Percentiles rank a stretch among this genome's conserved stretches.
phyloP scores from a whole-genome alignment of 2,113 vertebrate genomes.

The Gavia stellata region DNA sequence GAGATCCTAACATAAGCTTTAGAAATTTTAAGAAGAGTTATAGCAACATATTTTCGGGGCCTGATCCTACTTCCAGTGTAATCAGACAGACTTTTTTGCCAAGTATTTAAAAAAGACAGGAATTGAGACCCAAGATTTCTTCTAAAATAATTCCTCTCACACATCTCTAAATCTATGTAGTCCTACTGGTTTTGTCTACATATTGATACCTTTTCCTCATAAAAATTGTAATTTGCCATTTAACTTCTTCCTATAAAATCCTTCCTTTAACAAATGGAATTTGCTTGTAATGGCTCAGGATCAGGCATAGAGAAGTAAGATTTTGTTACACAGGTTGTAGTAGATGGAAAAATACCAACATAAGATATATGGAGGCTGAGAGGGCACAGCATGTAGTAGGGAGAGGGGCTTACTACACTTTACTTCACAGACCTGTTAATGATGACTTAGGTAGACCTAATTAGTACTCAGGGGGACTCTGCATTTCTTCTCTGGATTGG shows the following conservation, averaged over 20 bases:
- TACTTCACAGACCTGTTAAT: background rate
- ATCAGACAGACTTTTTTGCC: background rate
- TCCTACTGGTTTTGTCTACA: background rate
- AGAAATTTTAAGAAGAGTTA: constrained; percentile 42
- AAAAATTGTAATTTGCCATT: background rate
- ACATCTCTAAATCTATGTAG: background rate
- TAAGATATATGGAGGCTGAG: background rate
- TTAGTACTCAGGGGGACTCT: background rate
- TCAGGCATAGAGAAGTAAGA: background rate
- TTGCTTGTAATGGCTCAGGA: background rate
- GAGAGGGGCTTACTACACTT: background rate
- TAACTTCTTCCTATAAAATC: background rate
- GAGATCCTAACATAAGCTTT: background rate
- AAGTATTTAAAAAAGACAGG: background rate
- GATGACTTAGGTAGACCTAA: background rate
- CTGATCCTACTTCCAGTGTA: background rate
- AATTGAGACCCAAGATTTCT: background rate
- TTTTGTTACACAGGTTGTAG: background rate
- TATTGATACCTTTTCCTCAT: background rate
- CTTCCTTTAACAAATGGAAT: background rate
- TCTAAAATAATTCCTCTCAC: background rate
- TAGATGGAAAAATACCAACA: background rate
- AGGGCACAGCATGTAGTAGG: background rate
- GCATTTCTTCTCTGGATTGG: background rate
- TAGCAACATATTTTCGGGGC: background rate